Evolutionary conservation across 2,888 invertebrate species (phyloP).

Genomic region (Dynastes grantii): DNA sequence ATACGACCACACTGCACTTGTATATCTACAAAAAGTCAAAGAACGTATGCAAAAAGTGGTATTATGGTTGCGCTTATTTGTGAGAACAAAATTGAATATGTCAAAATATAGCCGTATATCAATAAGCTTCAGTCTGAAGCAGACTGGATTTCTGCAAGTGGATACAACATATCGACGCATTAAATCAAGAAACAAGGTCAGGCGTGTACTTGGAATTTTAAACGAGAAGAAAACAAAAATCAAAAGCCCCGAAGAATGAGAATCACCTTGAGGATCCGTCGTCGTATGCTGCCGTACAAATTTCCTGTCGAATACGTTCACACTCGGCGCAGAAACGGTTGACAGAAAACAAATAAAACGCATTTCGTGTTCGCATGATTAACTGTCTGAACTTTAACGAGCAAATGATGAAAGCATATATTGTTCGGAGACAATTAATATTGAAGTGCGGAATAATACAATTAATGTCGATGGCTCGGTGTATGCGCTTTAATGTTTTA

Average conservation of each 20-base stretch:
- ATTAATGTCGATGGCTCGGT: not conserved
- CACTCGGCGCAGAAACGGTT: not conserved
- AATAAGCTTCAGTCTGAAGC: not conserved
- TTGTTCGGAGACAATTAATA: slow-evolving; percentile 2
- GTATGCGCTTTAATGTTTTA: too few relatives aligned
- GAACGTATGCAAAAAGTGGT: not conserved
- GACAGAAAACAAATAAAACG: not conserved
- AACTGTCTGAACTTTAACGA: not conserved
- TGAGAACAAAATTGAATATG: not conserved
- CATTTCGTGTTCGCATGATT: not conserved
- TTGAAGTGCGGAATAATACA: not conserved
- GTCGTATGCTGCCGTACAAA: not conserved
- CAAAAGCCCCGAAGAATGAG: slow-evolving; percentile 2
- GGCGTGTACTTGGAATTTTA: not conserved
- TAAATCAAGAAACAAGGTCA: not conserved
- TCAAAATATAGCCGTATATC: not conserved
- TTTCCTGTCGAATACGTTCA: not conserved
- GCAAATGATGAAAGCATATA: not conserved
- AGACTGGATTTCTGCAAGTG: not conserved
- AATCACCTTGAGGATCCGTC: not conserved
- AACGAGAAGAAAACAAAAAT: slow-evolving; percentile 2
- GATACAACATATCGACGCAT: not conserved
- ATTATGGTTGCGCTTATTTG: not conserved
- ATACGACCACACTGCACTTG: too few relatives aligned
- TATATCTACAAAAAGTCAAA: too few relatives aligned